These are phyloP conservation scores for Phacellophora camtschatica DNA, from an alignment of 30 jellyfish, hydroid and myxozoan species.

Conservation along the genomic window DNA sequence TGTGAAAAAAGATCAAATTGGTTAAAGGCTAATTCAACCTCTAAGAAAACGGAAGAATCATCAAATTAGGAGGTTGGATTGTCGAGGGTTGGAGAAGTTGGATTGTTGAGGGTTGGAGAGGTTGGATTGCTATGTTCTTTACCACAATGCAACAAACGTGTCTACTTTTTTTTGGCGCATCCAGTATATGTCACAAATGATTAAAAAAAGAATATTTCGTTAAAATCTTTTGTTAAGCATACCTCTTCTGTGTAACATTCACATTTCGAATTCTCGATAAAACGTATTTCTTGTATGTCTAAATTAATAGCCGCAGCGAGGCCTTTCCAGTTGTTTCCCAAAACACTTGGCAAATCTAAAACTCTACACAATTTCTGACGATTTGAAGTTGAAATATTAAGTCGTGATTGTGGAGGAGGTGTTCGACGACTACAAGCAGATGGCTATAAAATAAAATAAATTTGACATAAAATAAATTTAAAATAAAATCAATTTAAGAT, in stretches of 20 bases:
- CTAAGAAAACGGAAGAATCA: no score
- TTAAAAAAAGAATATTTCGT: no score
- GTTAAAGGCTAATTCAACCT: no score
- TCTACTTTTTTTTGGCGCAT: no score
- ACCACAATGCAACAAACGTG: no score
- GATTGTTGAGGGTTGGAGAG: no score
- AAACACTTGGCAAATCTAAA: slow-evolving; percentile 19
- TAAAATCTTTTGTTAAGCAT: no score
- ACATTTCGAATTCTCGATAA: slow-evolving; percentile 24
- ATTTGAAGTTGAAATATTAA: not conserved
- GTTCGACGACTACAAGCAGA: not conserved
- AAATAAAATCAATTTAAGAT: not conserved
- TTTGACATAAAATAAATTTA: not conserved
- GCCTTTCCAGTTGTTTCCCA: slow-evolving; percentile 43
- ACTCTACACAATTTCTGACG: slow-evolving; percentile 23
- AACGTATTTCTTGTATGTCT: slow-evolving; percentile 32
- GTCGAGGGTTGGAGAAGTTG: no score
- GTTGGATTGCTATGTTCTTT: no score
- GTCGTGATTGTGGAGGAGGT: slow-evolving; percentile 19
- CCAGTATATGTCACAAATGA: no score
- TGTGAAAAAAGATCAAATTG: no score
- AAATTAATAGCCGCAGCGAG: slow-evolving; percentile 41
- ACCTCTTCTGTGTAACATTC: slow-evolving; percentile 47
- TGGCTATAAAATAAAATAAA: not conserved
- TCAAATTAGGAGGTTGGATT: no score